Conservation (phyloP, 2,888 invertebrate species). For the Raillietiella orientalis region DNA sequence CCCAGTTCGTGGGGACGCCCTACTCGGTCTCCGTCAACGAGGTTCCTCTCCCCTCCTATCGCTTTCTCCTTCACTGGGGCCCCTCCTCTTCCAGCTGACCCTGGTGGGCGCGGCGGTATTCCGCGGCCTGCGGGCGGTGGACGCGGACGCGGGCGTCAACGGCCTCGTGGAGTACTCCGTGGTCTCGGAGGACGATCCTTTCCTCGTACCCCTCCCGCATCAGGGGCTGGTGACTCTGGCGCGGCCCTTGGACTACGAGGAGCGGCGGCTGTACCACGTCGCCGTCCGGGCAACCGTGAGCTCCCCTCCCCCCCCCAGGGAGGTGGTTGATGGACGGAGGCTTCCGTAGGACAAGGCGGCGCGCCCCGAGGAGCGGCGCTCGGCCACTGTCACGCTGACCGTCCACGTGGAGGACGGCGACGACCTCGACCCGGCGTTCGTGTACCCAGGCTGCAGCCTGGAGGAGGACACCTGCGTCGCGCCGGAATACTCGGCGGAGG, state of each 20-base stretch:
- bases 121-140: constrained; percentile 39
- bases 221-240: constrained; percentile 63
- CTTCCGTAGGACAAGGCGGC: constrained; percentile 39
- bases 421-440: constrained; percentile 66
- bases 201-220: constrained; percentile 53
- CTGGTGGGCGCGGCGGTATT: constrained; percentile 58
- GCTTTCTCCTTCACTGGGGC: constrained; percentile 1
- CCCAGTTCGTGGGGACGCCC: constrained; percentile 45
- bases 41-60: too few species aligned
- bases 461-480: constrained; percentile 55
- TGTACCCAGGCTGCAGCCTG: constrained; percentile 50
- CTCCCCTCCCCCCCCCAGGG: constrained; percentile 8
- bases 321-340: neutral
- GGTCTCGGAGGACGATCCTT: constrained; percentile 31
- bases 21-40: constrained; percentile 55
- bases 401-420: constrained; percentile 61
- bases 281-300: constrained; percentile 62
- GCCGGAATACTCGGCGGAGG: constrained; percentile 50
- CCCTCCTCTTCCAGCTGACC: constrained; percentile 28
- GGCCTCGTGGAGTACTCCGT: constrained; percentile 59
- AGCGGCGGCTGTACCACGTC: constrained; percentile 51
- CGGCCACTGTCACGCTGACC: constrained; percentile 50
- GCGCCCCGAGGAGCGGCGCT: constrained; percentile 35
- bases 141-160: constrained; percentile 58
- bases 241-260: constrained; percentile 54